Evolutionary conservation across 2,113 vertebrate species (phyloP).

Genomic region (Asarcornis scutulata): DNA sequence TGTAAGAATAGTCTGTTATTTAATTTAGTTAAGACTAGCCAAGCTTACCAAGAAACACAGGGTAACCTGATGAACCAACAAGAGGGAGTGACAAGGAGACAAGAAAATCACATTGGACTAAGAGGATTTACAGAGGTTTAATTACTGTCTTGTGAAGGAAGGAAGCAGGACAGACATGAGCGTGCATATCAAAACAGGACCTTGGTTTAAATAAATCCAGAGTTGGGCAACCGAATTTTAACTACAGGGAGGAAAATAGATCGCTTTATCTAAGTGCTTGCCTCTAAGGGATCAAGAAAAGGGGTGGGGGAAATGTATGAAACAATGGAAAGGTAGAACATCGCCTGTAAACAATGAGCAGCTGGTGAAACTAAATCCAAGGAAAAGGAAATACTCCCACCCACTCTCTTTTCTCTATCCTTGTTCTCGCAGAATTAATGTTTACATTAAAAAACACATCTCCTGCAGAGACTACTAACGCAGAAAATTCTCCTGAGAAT

Average conservation of each 20-base stretch:
- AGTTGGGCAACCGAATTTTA: background rate
- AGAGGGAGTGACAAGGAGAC: background rate
- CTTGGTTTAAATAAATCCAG: background rate
- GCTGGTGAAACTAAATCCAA: background rate
- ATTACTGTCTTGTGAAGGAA: background rate
- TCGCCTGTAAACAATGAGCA: conserved; percentile 41
- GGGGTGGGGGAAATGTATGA: background rate
- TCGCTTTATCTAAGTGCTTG: background rate
- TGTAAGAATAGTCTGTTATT: background rate
- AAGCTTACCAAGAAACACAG: background rate
- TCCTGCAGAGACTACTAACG: background rate
- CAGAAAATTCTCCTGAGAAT: background rate
- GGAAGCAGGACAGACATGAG: background rate
- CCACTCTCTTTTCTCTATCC: conserved; percentile 26
- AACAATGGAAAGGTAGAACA: conserved; percentile 49
- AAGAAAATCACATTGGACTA: background rate
- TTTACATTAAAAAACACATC: conserved; percentile 4
- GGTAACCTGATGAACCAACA: background rate
- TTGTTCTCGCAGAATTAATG: conserved; percentile 28
- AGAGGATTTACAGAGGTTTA: background rate
- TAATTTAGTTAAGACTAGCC: background rate
- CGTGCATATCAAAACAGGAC: background rate
- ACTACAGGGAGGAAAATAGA: background rate
- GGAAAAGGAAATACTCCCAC: conserved; percentile 55
- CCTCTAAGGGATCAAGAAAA: background rate